Base-by-base conservation (phyloP, 2,113 vertebrate genomes). In the Equus quagga region DNA sequence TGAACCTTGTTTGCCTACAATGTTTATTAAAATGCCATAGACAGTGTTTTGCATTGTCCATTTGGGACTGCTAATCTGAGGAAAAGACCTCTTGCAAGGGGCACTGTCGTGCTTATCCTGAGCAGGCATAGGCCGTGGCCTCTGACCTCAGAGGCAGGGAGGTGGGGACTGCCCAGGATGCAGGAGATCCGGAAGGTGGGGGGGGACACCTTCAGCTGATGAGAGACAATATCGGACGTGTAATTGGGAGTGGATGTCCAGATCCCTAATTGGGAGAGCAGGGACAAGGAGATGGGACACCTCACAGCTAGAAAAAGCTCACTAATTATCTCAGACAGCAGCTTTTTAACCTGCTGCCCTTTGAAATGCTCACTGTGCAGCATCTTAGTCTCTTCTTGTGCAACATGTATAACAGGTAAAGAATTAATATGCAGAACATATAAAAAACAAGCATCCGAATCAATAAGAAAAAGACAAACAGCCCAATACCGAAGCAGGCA, bases 401-500 rank as follows among this genome's bases (percentile, higher is more conserved):
- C 89, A 67, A 24, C 0, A 0, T 60, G 64, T 69, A 5, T 44
- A 93, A 54, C 67, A n/a, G 36, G 36, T 41, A 41, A 62, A 85
- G 62, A 91, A 97, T 95, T 91, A 97, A 93, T 62, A 96, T 65
- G 67, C 92, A 78, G 67, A 89, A 60, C 83, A 87, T 69, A 84
- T 4, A 31, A 83, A 96, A 96, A 89, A 21, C 23, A 69, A 87
- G 58, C 89, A 75, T 51, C 58, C 73, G n/a, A 65, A 95, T 97
- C 97, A 87, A 93, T 96, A 91, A 62, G 62, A 46, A 95, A 91
- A 93, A 92, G 90, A 95, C 6, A 72, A 91, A 89, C 46, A 94
- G 33, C 46, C 58, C 18, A 33, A 8, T 89, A 65, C 70, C 79
- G 73, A 83, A 46, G 19, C 62, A 78, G 86, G 8, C 87, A 80